phyloP scores from a whole-genome alignment of 1,140 invertebrate genomes.

The Paraescarpia echinospica region DNA sequence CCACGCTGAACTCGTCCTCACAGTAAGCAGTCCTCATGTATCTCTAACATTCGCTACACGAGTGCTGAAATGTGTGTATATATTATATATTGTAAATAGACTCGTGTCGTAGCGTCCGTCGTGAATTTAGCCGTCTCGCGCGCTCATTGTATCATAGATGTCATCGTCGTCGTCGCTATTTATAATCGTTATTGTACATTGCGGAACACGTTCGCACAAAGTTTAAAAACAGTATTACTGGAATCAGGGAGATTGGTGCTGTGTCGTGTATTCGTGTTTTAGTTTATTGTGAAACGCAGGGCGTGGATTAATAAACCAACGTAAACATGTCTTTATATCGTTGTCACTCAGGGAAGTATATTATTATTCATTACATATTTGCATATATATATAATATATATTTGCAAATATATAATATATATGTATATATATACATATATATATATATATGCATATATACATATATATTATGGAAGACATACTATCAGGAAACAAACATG shows the following conservation, averaged over 20 bases:
- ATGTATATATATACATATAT: not conserved
- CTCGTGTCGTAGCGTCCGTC: not conserved
- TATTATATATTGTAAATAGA: not conserved
- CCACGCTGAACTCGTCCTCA: not conserved
- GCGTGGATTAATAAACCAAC: not conserved
- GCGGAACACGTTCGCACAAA: not conserved
- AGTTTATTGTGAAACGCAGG: not conserved
- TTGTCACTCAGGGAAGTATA: not conserved
- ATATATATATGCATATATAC: not conserved
- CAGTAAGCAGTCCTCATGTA: not conserved
- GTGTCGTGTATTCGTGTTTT: not conserved
- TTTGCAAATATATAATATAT: not conserved
- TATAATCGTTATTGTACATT: not conserved
- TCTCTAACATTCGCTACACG: not conserved
- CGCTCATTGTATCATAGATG: not conserved
- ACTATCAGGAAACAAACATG: too few species aligned
- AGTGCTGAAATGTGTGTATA: not conserved
- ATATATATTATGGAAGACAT: too few species aligned
- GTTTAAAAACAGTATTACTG: not conserved
- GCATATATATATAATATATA: not conserved
- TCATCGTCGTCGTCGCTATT: constrained; percentile 3
- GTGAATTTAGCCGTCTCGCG: not conserved
- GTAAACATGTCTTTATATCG: not conserved
- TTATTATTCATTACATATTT: not conserved
- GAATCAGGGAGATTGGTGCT: not conserved